phyloP scores from a whole-genome alignment of 2,797 vertebrate species.

The Acrossocheilus wenchowensis region DNA sequence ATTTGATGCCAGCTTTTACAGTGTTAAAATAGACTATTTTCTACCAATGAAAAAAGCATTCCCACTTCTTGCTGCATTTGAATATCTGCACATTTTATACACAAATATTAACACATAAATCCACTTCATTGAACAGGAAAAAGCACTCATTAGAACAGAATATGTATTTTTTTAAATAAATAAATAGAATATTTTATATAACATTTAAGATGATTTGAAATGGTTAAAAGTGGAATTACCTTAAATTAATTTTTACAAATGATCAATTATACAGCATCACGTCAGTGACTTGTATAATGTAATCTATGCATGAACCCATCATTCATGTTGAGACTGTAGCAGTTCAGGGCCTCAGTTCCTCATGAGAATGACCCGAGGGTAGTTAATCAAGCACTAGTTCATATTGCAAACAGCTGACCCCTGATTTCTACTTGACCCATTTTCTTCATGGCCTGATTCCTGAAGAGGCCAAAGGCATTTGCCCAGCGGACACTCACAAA shows the following conservation, averaged over 20 bases:
- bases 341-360: constrained; percentile 8
- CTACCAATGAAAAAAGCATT: background rate
- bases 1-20: background rate
- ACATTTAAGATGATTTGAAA: no score
- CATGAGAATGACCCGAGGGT: background rate
- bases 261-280: background rate
- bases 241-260: background rate
- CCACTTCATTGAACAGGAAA: no score
- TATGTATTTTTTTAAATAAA: no score
- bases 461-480: constrained; percentile 20
- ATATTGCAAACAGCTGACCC: constrained; percentile 14
- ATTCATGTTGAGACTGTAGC: background rate
- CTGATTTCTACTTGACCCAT: constrained; percentile 32
- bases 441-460: constrained; percentile 1
- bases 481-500: background rate
- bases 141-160: no score
- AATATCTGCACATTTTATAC: background rate
- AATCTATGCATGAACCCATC: background rate
- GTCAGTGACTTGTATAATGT: background rate
- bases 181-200: no score
- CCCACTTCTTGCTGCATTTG: no score
- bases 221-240: background rate
- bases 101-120: background rate
- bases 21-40: background rate
- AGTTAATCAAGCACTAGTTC: constrained; percentile 18